These are phyloP conservation scores for Eurosta solidaginis DNA, from an alignment of 1,140 invertebrate genomes.

Conservation along the genomic window DNA sequence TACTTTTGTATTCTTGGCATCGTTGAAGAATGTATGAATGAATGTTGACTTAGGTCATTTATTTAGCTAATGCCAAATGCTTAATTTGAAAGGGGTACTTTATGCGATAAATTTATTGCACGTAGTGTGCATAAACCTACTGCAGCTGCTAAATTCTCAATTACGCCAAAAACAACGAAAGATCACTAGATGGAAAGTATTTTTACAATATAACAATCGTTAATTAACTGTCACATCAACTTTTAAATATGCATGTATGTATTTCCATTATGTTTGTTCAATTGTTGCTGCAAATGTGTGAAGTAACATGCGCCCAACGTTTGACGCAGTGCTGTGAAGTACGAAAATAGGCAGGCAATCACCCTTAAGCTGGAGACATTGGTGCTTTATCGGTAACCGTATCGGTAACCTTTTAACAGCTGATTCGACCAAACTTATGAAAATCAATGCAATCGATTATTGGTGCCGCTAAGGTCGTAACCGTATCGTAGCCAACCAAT, in stretches of 20 bases:
- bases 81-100: not conserved
- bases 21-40: not conserved
- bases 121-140: not conserved
- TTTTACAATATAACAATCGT: not conserved
- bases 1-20: no score
- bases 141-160: not conserved
- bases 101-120: not conserved
- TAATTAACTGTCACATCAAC: slow-evolving; percentile 22
- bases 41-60: not conserved
- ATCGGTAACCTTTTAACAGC: no score
- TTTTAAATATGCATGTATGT: not conserved
- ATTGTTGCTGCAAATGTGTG: not conserved
- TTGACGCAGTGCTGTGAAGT: no score
- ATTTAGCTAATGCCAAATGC: not conserved
- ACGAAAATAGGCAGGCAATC: not conserved
- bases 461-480: no score
- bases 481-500: no score
- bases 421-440: no score
- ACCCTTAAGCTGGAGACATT: not conserved
- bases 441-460: no score
- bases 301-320: no score
- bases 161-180: not conserved
- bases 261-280: not conserved
- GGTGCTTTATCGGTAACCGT: no score
- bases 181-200: no score